Evolutionary conservation across 2,888 invertebrate species (phyloP), one percentile per base, ranked within the genome.

Genomic region (Leucozona laternaria): DNA sequence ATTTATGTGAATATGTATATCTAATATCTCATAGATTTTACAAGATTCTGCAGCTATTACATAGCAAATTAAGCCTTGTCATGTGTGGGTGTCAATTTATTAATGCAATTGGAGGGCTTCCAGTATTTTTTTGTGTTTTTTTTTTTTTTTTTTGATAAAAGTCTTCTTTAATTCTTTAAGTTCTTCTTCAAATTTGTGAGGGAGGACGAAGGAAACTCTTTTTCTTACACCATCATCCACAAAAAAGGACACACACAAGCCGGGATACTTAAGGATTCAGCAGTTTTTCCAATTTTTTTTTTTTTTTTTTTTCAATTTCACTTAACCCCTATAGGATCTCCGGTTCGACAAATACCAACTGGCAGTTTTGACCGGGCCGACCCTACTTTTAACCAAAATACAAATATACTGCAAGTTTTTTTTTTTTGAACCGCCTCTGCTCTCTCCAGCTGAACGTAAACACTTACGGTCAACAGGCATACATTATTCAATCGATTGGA

Each of bases 401-500:
- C 83, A 83, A 83, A 83, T 70, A 79, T 57, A 64, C 45, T 48
- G 53, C 15, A 75, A 55, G 57, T 37, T 58, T 72, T 57, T 48
- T 43, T 66, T 58, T 58, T 48, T 50, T 20, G 28, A 43, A 43
- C 10, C 40, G 15, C 66, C 77, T 57, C 34, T 17, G 11, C 5
- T n/a, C 15, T 28, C 25, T 15, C 40, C 64, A 45, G n/a, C 62
- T 50, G 40, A 62, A 17, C 79, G 75, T 71, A 83, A 79, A 83
- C 71, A 84, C 84, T 84, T 71, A 72, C 79, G 79, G 84, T 79
- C 79, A 79, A 80, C 84, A 80, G 71, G 84, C 84, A 85, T 80
- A 85, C 80, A 85, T 85, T 85, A 85, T 85, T 85, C 84, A 85
- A 85, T 80, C 84, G 84, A 85, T 80, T 80, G 79, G 84, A 85